phyloP scores from a whole-genome alignment of 1,140 invertebrate species.

The Drosophila ironensis region DNA sequence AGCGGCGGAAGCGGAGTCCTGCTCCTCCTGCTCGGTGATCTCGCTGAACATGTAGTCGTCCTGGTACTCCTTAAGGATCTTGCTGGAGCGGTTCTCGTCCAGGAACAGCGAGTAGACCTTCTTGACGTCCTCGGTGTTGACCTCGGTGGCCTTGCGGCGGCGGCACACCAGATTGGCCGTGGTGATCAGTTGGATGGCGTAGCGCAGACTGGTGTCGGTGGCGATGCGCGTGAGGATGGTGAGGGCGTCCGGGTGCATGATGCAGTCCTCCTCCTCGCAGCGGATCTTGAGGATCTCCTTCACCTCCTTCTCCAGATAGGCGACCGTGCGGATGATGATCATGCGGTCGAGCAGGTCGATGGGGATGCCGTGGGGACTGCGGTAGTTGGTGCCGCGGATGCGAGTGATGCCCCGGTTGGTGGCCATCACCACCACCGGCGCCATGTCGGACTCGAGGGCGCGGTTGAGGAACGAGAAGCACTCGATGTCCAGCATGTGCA shows the following conservation, averaged over 20 bases:
- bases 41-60: constrained; percentile 97
- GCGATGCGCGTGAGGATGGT: constrained; percentile 96
- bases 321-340: constrained; percentile 95
- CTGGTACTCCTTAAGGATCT: constrained; percentile 97
- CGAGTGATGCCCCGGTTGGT: constrained; percentile 99
- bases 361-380: constrained; percentile 96
- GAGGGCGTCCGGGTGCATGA: constrained; percentile 95
- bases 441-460: constrained; percentile 97
- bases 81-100: constrained; percentile 95
- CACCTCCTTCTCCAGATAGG: constrained; percentile 94
- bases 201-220: constrained; percentile 95
- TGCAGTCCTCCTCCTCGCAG: constrained; percentile 98
- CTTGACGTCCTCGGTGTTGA: constrained; percentile 95
- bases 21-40: constrained; percentile 72
- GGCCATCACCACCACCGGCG: constrained; percentile 98
- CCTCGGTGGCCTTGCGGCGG: constrained; percentile 92
- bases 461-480: constrained; percentile 99
- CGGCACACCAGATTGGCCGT: constrained; percentile 94
- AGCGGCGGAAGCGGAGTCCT: constrained; percentile 32
- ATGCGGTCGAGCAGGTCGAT: constrained; percentile 97
- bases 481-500: constrained; percentile 99
- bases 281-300: constrained; percentile 96
- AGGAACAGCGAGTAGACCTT: constrained; percentile 97
- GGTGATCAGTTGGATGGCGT: constrained; percentile 99
- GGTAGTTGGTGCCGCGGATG: constrained; percentile 97